A percentile compares a stretch with the other conserved stretches of the same genome.
Evolutionary conservation across 2,797 vertebrate species (phyloP).

Genomic region (Carapus acus): DNA sequence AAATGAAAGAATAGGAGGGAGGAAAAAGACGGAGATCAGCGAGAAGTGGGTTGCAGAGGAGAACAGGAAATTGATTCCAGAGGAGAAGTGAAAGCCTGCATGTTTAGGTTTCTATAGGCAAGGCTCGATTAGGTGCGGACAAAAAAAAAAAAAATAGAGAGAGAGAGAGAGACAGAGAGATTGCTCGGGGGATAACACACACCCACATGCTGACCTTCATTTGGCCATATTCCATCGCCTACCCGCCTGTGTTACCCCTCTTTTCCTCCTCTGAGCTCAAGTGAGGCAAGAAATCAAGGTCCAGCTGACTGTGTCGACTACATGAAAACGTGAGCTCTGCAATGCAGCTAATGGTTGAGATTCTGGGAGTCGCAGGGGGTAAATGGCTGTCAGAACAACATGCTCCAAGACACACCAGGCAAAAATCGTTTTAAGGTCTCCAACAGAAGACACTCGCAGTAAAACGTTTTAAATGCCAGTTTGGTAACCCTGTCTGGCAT

Average conservation of each 20-base stretch:
- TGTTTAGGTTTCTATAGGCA: conserved; percentile 39
- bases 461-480: conserved; percentile 18
- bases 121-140: neutral
- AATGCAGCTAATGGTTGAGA: conserved; percentile 32
- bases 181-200: conserved; percentile 3
- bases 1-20: conserved; percentile 28
- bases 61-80: conserved; percentile 44
- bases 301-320: conserved; percentile 5
- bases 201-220: conserved; percentile 3
- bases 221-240: conserved; percentile 6
- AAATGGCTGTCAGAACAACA: conserved; percentile 27
- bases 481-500: conserved; percentile 10
- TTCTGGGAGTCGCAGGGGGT: conserved; percentile 8
- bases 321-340: conserved; percentile 10
- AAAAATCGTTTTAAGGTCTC: neutral
- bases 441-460: neutral
- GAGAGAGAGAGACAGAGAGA: too few species aligned
- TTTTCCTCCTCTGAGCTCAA: conserved; percentile 5
- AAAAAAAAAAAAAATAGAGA: neutral
- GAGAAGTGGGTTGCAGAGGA: neutral
- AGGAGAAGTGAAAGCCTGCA: conserved; percentile 32
- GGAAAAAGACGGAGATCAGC: neutral
- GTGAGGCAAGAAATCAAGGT: conserved; percentile 13
- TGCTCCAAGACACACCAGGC: conserved; percentile 11
- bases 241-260: neutral